phyloP scores from a whole-genome alignment of 2,113 vertebrate species.

The Cichladusa arquata region DNA sequence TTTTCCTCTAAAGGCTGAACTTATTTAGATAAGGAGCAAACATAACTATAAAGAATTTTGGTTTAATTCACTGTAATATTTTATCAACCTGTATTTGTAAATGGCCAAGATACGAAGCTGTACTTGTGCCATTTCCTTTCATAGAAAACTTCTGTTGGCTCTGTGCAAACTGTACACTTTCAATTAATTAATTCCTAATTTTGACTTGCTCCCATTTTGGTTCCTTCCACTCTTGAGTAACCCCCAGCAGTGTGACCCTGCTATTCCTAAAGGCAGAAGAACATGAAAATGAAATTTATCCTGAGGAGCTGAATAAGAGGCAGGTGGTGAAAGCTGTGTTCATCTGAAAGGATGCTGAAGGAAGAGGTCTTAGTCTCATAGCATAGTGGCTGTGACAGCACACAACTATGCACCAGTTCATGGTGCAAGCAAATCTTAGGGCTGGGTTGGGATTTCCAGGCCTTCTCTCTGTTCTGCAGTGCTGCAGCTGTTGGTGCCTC shows the following conservation, averaged over 20 bases:
- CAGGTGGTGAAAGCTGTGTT: not conserved
- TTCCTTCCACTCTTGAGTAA: not conserved
- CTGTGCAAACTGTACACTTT: not conserved
- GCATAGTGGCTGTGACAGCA: not conserved
- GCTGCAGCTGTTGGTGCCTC: not conserved
- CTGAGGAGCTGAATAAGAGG: not conserved
- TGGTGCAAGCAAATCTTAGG: not conserved
- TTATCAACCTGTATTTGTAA: not conserved
- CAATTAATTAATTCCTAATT: not conserved
- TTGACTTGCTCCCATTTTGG: not conserved
- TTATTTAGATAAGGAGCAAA: not conserved
- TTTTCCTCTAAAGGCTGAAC: not conserved
- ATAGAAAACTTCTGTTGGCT: not conserved
- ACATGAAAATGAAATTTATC: not conserved
- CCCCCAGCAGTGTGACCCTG: not conserved
- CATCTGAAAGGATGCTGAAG: not conserved
- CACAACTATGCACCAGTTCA: accelerated
- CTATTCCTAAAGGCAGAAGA: not conserved
- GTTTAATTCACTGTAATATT: not conserved
- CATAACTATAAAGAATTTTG: not conserved
- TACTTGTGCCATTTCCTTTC: not conserved
- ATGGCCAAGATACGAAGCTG: not conserved
- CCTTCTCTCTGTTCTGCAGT: not conserved
- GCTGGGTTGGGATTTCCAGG: not conserved
- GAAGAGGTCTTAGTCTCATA: not conserved